A percentile compares a stretch with the other conserved stretches of the same genome.
These are phyloP conservation scores for Pygoscelis antarcticus DNA, from an alignment of 2,113 vertebrate species.

Conservation along the genomic window DNA sequence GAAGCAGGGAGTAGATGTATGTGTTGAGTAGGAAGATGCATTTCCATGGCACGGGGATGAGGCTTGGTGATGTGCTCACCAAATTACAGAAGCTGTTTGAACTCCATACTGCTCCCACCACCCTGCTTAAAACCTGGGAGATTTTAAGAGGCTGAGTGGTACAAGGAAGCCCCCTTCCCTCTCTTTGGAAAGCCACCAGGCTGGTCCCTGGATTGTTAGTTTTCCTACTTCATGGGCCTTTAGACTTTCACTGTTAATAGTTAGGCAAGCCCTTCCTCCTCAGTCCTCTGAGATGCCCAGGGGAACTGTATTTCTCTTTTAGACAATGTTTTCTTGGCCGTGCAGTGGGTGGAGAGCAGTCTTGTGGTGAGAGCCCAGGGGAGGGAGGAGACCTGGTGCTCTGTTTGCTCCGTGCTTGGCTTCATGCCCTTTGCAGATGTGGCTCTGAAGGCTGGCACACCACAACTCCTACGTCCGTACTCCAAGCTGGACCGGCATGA, in stretches of 20 bases:
- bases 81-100: neutral
- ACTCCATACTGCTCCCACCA: neutral
- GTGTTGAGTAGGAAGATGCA: neutral
- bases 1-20: neutral
- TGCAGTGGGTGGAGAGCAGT: neutral
- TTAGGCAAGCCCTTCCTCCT: neutral
- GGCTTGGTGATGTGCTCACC: neutral
- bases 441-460: neutral
- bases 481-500: neutral
- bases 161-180: neutral
- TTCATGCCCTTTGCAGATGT: neutral
- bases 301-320: neutral
- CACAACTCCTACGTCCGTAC: neutral
- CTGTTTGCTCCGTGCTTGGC: neutral
- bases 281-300: neutral
- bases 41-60: neutral
- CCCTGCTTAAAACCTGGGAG: neutral
- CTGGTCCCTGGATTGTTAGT: neutral
- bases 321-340: neutral
- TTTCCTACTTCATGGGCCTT: neutral
- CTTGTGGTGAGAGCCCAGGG: neutral
- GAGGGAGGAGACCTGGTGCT: neutral
- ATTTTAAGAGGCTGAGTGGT: neutral
- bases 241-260: neutral
- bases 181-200: neutral